Evolutionary conservation across 2,888 invertebrate species (phyloP), one percentile per base, ranked within the genome.

Genomic region (Deroplatys truncata): DNA sequence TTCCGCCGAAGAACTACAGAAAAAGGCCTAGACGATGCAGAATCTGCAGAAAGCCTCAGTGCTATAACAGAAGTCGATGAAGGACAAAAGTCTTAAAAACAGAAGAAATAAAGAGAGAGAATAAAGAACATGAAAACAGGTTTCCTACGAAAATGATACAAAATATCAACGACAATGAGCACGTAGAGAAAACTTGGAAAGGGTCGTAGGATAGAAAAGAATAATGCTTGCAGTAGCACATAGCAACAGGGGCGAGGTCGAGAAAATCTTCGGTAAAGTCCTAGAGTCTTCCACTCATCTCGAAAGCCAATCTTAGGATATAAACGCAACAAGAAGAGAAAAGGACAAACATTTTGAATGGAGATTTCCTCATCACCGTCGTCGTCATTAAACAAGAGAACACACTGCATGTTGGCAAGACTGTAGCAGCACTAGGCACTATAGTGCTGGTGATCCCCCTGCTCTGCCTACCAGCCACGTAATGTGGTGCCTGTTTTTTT

Each of bases 401-500:
- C 56, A 72, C 56, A 72, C 5, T 72, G 56, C 56, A 87, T 87
- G 87, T 82, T 87, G 56, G 83, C 82, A 87, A 87, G 82, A 83
- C 87, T 87, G 87, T 87, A 87, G 87, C 87, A 86, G 86, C 20
- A 86, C 49, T 49, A 49, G 49, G 56, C 56, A 72, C 56, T 72
- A 72, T 56, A 20, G 56, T 20, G 7, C 56, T 72, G 20, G 56
- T 72, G 56, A 72, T 72, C 56, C 56, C 85, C 84, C 88, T 31
- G 88, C 84, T 28, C 85, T 84, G 82, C 85, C 86, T 49, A n/a
- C 85, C 56, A 35, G 83, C 87, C 87, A 83, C 87, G 83, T 87
- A 87, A 87, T 83, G 87, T 87, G 87, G 87, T 87, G 35, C 87
- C 87, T 87, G 87, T 83, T 87, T 87, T 87, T 87, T 28, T 72